Percentiles rank a stretch among this genome's conserved stretches.
Conservation (phyloP, 2,113 vertebrate genomes). For the Oncorhynchus tshawytscha region DNA sequence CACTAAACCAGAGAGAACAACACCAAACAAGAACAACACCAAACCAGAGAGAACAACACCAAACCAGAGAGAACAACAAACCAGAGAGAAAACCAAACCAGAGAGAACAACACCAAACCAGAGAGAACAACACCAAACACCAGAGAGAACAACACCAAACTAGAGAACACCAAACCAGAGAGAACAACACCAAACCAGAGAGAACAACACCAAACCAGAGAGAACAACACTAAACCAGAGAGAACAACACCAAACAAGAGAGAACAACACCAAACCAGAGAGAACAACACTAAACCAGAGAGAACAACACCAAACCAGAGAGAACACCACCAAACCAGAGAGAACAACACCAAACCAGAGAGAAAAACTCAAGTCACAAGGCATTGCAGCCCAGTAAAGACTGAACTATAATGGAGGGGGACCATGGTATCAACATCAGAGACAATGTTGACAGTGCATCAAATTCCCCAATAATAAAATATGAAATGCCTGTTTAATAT, state of each 20-base stretch:
- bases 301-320: not conserved
- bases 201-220: too few relatives aligned
- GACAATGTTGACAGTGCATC: constrained; percentile 43
- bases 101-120: not conserved
- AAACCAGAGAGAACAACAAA: not conserved
- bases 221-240: too few relatives aligned
- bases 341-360: not conserved
- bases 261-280: not conserved
- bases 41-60: too few relatives aligned
- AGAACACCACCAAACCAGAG: not conserved
- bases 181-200: too few relatives aligned
- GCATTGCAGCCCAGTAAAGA: not conserved
- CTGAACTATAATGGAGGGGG: not conserved
- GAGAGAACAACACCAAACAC: too few relatives aligned
- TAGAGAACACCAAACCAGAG: too few relatives aligned
- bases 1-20: constrained; percentile 15
- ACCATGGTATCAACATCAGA: constrained; percentile 47
- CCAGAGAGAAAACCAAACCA: not conserved
- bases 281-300: not conserved
- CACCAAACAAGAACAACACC: not conserved
- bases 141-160: too few relatives aligned
- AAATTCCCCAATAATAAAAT: constrained; percentile 33
- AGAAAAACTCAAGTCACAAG: constrained; percentile 2
- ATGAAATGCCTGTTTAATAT: constrained; percentile 34
- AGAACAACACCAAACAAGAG: too few relatives aligned